Percentiles rank a stretch among this genome's conserved stretches.
phyloP scores from a whole-genome alignment of 2,888 invertebrate species.

The Lydus trimaculatus region DNA sequence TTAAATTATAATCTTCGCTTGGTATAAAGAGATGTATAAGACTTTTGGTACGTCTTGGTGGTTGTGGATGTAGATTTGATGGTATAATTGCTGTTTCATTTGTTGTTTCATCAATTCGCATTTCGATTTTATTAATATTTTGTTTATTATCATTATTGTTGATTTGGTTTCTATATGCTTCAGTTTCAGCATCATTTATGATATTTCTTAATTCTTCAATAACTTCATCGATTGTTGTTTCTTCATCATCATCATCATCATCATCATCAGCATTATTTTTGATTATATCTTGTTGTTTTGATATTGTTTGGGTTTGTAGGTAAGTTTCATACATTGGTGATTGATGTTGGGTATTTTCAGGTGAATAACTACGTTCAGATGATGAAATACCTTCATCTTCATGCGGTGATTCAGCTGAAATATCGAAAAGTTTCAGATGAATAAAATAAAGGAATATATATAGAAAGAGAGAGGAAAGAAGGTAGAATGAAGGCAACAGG shows the following conservation, averaged over 20 bases:
- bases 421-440: not conserved
- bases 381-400: conserved; percentile 91
- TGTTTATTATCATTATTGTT: conserved; percentile 39
- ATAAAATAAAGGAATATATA: no score
- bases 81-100: conserved; percentile 76
- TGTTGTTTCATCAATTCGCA: conserved; percentile 43
- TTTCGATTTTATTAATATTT: conserved; percentile 51
- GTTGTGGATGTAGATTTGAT: conserved; percentile 79
- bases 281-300: conserved; percentile 54
- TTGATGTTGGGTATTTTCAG: conserved; percentile 69
- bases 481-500: no score
- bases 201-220: conserved; percentile 86
- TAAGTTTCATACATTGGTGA: conserved; percentile 70
- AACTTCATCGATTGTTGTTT: conserved; percentile 86
- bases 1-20: conserved; percentile 63
- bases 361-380: conserved; percentile 80
- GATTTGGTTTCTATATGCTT: conserved; percentile 64
- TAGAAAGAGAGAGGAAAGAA: no score
- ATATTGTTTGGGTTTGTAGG: conserved; percentile 64
- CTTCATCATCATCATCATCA: conserved; percentile 67
- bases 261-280: conserved; percentile 35
- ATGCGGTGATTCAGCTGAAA: conserved; percentile 73
- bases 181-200: conserved; percentile 83
- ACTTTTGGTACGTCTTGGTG: conserved; percentile 78
- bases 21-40: conserved; percentile 73